Percentiles rank a stretch among this genome's conserved stretches.
Evolutionary conservation across 2,888 invertebrate genomes (phyloP).

Genomic region (Acleris laterana): DNA sequence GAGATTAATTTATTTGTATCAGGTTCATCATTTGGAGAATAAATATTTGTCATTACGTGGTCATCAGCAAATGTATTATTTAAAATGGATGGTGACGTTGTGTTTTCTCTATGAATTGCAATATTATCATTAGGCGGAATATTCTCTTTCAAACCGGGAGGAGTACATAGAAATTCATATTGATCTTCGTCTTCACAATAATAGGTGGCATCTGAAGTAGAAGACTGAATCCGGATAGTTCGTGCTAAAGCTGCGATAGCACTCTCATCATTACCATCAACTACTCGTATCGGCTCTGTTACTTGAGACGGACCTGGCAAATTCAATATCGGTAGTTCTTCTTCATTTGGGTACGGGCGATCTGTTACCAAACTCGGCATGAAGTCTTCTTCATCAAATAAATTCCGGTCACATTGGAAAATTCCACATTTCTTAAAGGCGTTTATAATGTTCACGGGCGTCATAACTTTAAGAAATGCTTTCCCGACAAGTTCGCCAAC

Average conservation of each 20-base stretch:
- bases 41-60: too few species aligned
- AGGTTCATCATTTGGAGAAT: too few species aligned
- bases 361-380: constrained; percentile 14
- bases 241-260: constrained; percentile 4
- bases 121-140: constrained; percentile 2
- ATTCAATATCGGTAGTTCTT: not conserved
- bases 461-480: constrained; percentile 15
- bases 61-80: too few species aligned
- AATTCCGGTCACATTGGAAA: constrained; percentile 49
- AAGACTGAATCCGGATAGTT: not conserved
- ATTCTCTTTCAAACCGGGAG: not conserved
- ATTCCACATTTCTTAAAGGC: constrained; percentile 39
- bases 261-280: not conserved
- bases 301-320: not conserved
- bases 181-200: too few species aligned
- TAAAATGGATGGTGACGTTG: not conserved
- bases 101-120: constrained; percentile 1
- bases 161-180: too few species aligned
- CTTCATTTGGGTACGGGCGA: not conserved
- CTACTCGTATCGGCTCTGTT: too few species aligned
- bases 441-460: constrained; percentile 11
- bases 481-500: constrained; percentile 46
- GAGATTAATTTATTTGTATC: too few species aligned
- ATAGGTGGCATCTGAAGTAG: too few species aligned
- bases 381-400: constrained; percentile 50